Conservation (phyloP, 2,888 invertebrate genomes). For the Lepas anatifera region DNA sequence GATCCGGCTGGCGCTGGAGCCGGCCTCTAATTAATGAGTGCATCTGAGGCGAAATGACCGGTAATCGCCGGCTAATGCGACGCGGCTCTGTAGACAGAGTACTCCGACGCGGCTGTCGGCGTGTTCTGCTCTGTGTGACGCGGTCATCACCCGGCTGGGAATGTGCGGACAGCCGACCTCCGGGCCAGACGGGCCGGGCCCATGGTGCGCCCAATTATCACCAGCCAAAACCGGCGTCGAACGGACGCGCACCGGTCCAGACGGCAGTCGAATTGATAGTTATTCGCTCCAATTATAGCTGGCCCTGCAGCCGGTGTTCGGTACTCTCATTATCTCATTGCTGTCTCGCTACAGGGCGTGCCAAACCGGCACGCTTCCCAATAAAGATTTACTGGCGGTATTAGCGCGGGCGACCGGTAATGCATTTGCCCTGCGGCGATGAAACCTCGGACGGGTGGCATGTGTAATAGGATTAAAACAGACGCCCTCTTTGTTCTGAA, state of each 20-base stretch:
- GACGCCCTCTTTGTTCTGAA: too few relatives aligned
- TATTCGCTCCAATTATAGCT: constrained; percentile 3
- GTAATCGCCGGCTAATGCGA: not conserved
- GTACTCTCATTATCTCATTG: not conserved
- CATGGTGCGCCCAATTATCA: too few relatives aligned
- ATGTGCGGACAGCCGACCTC: not conserved
- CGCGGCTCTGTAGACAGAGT: too few relatives aligned
- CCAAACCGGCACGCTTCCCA: too few relatives aligned
- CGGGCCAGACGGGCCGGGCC: not conserved
- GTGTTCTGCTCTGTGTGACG: not conserved
- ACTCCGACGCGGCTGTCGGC: too few relatives aligned
- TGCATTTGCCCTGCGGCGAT: too few relatives aligned
- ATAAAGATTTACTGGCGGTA: too few relatives aligned
- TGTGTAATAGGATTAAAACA: too few relatives aligned
- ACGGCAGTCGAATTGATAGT: constrained; percentile 7
- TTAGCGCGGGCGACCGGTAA: too few relatives aligned
- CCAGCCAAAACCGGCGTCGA: too few relatives aligned
- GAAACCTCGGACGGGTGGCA: too few relatives aligned
- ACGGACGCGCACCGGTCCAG: not conserved
- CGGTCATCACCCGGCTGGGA: not conserved
- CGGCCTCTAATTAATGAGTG: constrained; percentile 5
- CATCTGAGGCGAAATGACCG: not conserved
- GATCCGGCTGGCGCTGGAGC: not conserved
- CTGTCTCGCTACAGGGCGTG: too few relatives aligned
- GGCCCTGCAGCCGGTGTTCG: not conserved